Evolutionary conservation across 2,888 invertebrate genomes (phyloP).

Genomic region (Trilocha varians): DNA sequence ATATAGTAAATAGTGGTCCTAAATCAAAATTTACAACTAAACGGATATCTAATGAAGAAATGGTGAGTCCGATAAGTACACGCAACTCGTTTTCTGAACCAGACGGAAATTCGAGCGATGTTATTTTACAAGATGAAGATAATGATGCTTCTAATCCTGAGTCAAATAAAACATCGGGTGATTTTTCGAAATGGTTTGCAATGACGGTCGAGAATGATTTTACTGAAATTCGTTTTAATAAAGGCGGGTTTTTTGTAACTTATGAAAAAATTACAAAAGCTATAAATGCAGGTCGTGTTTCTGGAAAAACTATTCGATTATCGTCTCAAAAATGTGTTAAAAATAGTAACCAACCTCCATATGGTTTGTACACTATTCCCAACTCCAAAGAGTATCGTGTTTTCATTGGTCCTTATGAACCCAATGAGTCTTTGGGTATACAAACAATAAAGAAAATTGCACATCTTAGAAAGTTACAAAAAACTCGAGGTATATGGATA

Average conservation of each 20-base stretch:
- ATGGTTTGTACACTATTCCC: conserved; percentile 62
- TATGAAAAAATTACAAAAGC: conserved; percentile 63
- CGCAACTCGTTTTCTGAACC: too few species aligned
- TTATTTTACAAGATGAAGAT: neutral
- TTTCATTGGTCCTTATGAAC: conserved; percentile 60
- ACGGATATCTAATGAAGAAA: neutral
- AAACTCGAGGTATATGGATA: conserved; percentile 57
- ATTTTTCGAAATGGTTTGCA: conserved; percentile 67
- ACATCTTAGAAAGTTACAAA: conserved; percentile 19
- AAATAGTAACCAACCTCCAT: conserved; percentile 32
- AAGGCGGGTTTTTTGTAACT: conserved; percentile 68
- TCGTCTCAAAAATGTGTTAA: conserved; percentile 41
- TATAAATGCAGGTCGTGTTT: conserved; percentile 55
- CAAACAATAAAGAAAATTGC: conserved; percentile 41
- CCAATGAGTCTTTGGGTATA: conserved; percentile 48
- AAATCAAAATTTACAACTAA: neutral
- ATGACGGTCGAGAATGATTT: conserved; percentile 71
- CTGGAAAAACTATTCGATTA: conserved; percentile 62
- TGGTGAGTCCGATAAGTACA: too few species aligned
- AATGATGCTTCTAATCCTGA: neutral
- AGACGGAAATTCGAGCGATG: too few species aligned
- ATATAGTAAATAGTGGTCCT: neutral
- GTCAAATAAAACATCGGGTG: neutral
- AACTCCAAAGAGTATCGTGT: conserved; percentile 41
- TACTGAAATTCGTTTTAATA: conserved; percentile 61